Evolutionary conservation across 2,797 vertebrate genomes (phyloP), one percentile per base, ranked within the genome.

Genomic region (Hirundo rustica): DNA sequence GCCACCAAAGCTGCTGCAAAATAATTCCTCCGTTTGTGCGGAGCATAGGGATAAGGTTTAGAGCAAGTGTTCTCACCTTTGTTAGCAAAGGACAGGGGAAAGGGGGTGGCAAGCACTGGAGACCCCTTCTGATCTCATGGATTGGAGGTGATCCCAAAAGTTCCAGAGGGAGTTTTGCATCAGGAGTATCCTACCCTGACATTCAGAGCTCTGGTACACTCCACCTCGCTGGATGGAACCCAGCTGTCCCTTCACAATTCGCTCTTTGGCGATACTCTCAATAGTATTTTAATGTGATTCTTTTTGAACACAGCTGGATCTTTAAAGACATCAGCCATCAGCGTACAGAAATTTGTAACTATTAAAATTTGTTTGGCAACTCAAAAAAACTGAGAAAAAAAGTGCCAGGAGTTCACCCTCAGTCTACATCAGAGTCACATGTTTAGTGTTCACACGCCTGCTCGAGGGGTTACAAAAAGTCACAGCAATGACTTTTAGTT

Each of bases 341-440:
- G 38, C 38, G 11, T 38, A 8, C 4, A 68, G 50, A 61, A 60
- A 62, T 64, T 27, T 45, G n/a, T 34, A 68, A n/a, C 30, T 25
- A 2, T 22, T 84, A 26, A 11, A 34, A 29, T 26, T 78, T 54
- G 15, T 90, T 87, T 70, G 66, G 68, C 76, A 92, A n/a, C 64
- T 51, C 30, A 42, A 84, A 75, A 30, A 32, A 77, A 79, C 61
- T 72, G 75, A 95, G 95, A 96, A 92, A 97, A 97, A 97, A 98
- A 97, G 96, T 96, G 98, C 98, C 97, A 98, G 98, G 97, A 98
- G 98, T 92, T 98, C 96, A 96, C 97, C 97, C 97, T 97, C 97
- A 97, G 96, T 98, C 96, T 97, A 96, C 75, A 44, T 13, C 58
- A 73, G 95, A 96, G 96, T 94, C 98, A 98, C 98, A 97, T 98